Evolutionary conservation across 1,140 invertebrate species (phyloP).

Genomic region (Subanguina moxae): DNA sequence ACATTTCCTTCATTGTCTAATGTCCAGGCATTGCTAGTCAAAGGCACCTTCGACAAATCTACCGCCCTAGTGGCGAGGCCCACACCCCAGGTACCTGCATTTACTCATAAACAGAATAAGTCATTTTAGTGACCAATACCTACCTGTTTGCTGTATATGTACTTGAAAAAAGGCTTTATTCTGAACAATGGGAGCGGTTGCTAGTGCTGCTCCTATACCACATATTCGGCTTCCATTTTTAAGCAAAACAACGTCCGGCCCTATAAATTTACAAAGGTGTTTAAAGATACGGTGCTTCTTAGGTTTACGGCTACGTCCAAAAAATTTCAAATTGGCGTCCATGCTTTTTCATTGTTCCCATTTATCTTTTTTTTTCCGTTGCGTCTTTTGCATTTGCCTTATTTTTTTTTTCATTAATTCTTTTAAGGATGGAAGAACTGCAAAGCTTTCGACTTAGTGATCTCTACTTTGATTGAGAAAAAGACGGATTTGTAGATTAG

Average conservation of each 20-base stretch:
- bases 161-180: constrained; percentile 99
- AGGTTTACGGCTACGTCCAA: too few species aligned
- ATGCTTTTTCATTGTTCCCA: too few species aligned
- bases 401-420: too few species aligned
- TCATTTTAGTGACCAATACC: neutral
- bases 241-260: constrained; percentile 93
- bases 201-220: constrained; percentile 85
- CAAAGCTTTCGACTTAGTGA: too few species aligned
- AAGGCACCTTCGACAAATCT: constrained; percentile 76
- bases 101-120: constrained; percentile 11
- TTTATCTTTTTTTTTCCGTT: too few species aligned
- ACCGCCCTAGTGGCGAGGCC: constrained; percentile 82
- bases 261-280: constrained; percentile 63
- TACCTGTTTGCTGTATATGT: constrained; percentile 88
- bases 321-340: too few species aligned
- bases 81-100: constrained; percentile 77
- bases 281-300: constrained; percentile 14
- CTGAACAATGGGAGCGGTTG: constrained; percentile 85
- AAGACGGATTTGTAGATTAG: too few species aligned
- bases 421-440: too few species aligned
- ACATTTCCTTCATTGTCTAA: constrained; percentile 81
- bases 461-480: too few species aligned
- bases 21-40: constrained; percentile 84
- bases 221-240: constrained; percentile 91
- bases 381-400: too few species aligned